Evolutionary conservation across 2,113 vertebrate species (phyloP), one percentile per base, ranked within the genome.

Genomic region (Sander lucioperca): DNA sequence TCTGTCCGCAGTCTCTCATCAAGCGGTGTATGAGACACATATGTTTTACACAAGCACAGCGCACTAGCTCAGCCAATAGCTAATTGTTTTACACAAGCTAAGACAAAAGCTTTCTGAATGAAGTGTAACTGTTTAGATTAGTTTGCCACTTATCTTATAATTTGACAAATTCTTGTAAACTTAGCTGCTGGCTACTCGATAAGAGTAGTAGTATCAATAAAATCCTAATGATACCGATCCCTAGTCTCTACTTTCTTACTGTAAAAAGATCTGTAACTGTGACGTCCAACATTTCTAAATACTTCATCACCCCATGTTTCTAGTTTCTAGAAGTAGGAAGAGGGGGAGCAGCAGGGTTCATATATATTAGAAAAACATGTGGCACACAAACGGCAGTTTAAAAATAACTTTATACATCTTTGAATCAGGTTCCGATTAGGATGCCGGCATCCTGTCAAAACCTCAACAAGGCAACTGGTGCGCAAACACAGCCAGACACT

Each of bases 361-460:
- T 74, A 66, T 82, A 87, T 71, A 85, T 83, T 79, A 57, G 74
- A 48, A 51, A 62, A 81, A 87, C 83, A 86, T 82, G 69, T 84
- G 84, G 65, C 64, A 14, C 67, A 53, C 78, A 87, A 86, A 82
- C 25, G 1, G n/a, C 39, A 2, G 61, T 82, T 69, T 86, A 87
- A 89, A 93, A 90, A 92, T 90, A 91, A 62, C 85, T n/a, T 77
- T 69, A 51, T 73, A 48, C 63, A 63, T 88, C 77, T 88, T 30
- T 7, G 66, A 82, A 79, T 86, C 83, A 45, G 82, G 73, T 86
- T 88, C 86, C 58, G 53, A 85, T 91, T 89, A 86, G 85, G 86
- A 86, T 82, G 84, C 36, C 33, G 25, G 59, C 81, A 91, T 90
- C 88, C 88, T 90, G 89, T 89, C 33, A 8, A 82, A 89, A 88